Conservation (phyloP, 1,140 invertebrate species). For the Achatina immaculata region DNA sequence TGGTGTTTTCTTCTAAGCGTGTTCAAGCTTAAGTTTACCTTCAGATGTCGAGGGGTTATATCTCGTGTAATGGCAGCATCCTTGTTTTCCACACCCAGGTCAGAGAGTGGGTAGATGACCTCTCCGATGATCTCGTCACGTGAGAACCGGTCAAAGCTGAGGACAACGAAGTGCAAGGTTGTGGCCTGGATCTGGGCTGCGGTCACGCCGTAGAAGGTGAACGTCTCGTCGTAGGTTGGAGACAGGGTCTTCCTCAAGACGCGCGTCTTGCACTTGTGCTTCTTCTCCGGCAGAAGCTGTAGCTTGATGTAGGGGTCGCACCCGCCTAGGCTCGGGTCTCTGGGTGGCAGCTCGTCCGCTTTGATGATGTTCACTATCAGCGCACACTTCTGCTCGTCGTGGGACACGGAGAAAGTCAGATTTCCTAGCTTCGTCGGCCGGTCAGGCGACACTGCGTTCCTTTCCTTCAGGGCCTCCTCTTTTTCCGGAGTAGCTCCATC, state of each 20-base stretch:
- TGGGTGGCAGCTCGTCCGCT: slow-evolving; percentile 60
- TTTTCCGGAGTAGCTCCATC: slow-evolving; percentile 76
- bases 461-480: slow-evolving; percentile 67
- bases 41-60: slow-evolving; percentile 65
- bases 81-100: slow-evolving; percentile 61
- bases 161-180: slow-evolving; percentile 84
- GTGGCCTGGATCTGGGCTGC: slow-evolving; percentile 81
- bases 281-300: slow-evolving; percentile 86
- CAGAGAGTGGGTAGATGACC: slow-evolving; percentile 75
- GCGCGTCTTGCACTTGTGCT: slow-evolving; percentile 89
- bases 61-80: slow-evolving; percentile 59
- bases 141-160: slow-evolving; percentile 93
- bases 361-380: slow-evolving; percentile 91
- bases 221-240: slow-evolving; percentile 89
- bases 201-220: slow-evolving; percentile 83
- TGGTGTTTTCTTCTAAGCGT: no score
- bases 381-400: slow-evolving; percentile 88
- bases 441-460: slow-evolving; percentile 61
- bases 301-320: slow-evolving; percentile 91
- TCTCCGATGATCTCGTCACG: slow-evolving; percentile 91
- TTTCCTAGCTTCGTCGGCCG: slow-evolving; percentile 80
- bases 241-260: slow-evolving; percentile 85
- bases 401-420: slow-evolving; percentile 81
- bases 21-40: slow-evolving; percentile 56
- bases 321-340: slow-evolving; percentile 76